These are phyloP conservation scores for Leuciscus idus DNA, from an alignment of 2,113 vertebrate species.

Conservation along the genomic window DNA sequence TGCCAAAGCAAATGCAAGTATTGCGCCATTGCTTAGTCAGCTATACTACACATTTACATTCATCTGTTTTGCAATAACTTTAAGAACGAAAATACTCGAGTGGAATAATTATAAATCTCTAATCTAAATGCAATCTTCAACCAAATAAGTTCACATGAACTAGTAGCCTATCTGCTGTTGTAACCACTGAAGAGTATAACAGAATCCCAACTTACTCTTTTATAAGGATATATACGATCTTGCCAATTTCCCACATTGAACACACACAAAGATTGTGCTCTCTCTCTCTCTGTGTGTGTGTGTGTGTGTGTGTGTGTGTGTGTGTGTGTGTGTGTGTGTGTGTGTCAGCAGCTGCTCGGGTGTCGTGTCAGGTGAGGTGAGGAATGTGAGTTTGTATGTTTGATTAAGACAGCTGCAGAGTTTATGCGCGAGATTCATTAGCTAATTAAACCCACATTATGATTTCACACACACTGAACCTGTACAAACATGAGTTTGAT, in stretches of 20 bases:
- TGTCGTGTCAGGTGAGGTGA: constrained; percentile 18
- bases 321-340: not conserved
- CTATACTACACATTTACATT: not conserved
- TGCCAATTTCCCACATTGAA: not conserved
- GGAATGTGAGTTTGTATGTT: constrained; percentile 22
- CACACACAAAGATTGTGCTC: not conserved
- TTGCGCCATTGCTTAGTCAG: not conserved
- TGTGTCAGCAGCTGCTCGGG: not conserved
- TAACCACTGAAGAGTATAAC: not conserved
- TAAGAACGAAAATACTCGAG: not conserved
- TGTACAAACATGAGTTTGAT: not conserved
- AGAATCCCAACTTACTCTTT: not conserved
- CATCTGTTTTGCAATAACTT: not conserved
- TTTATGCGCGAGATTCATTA: not conserved
- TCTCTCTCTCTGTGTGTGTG: not conserved
- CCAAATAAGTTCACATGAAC: no score
- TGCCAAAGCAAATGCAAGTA: not conserved
- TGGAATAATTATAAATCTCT: not conserved
- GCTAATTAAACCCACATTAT: constrained; percentile 11
- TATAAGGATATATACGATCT: not conserved
- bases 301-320: not conserved
- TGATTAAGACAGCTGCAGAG: constrained; percentile 14
- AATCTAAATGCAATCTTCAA: not conserved
- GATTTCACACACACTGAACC: not conserved
- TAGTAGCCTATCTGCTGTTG: not conserved